These are phyloP conservation scores for Temnothorax nylanderi DNA, from an alignment of 1,140 invertebrate species.

Conservation along the genomic window DNA sequence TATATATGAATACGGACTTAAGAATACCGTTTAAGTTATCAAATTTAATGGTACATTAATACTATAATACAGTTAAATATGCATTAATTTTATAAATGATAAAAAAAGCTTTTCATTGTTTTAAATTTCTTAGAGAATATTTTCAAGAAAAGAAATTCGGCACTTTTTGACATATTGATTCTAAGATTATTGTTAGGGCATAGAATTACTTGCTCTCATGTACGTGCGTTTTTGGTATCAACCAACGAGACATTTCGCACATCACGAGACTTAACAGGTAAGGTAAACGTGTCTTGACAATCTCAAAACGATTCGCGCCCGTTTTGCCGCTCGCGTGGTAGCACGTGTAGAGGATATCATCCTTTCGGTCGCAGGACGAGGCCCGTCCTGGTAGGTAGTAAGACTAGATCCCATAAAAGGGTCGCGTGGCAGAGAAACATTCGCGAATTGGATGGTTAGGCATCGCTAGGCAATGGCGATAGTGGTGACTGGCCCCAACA, in stretches of 20 bases:
- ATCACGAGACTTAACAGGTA: no score
- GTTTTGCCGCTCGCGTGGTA: constrained; percentile 31
- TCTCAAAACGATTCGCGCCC: constrained; percentile 20
- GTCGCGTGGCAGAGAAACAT: constrained; percentile 84
- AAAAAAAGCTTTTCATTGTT: neutral
- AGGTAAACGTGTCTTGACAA: neutral
- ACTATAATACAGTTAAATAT: no score
- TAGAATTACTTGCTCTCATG: neutral
- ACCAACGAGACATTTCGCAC: neutral
- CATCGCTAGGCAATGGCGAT: constrained; percentile 81
- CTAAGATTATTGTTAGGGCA: neutral
- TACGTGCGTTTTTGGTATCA: neutral
- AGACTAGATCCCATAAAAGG: constrained; percentile 75
- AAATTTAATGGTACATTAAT: no score
- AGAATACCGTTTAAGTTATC: no score
- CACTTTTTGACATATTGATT: neutral
- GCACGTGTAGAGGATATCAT: constrained; percentile 28
- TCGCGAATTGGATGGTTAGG: constrained; percentile 82
- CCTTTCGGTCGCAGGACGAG: constrained; percentile 53
- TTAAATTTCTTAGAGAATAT: neutral
- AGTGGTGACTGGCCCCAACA: constrained; percentile 85
- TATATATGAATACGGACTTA: no score
- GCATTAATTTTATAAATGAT: no score
- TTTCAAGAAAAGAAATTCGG: neutral
- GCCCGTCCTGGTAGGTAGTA: constrained; percentile 39